Conservation (phyloP, 2,113 vertebrate genomes). For the Chloropsis hardwickii region DNA sequence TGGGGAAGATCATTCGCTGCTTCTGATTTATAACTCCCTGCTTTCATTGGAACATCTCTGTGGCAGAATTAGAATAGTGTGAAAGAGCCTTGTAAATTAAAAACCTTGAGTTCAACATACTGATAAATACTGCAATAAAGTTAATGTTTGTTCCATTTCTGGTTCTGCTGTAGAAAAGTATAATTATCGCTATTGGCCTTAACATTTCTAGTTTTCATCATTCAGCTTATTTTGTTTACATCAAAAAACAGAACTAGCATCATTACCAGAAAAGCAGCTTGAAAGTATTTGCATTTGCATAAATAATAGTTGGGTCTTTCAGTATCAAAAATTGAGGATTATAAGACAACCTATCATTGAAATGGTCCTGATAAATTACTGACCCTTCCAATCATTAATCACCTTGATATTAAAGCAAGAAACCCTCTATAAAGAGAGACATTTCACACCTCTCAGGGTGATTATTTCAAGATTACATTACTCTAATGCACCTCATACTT, state of each 20-base stretch:
- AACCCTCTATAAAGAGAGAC: background rate
- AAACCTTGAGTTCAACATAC: background rate
- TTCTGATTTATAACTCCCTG: background rate
- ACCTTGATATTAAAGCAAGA: background rate
- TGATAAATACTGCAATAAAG: conserved; percentile 7
- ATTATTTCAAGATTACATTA: conserved; percentile 5
- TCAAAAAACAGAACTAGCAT: background rate
- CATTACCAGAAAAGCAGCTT: background rate
- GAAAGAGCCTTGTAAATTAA: background rate
- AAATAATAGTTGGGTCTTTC: background rate
- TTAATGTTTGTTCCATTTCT: conserved; percentile 6
- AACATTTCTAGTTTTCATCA: background rate
- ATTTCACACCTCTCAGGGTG: background rate
- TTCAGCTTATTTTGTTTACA: background rate
- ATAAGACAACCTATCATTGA: background rate
- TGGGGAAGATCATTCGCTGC: background rate
- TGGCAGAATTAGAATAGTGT: background rate
- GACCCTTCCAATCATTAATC: background rate
- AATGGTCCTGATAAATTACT: background rate
- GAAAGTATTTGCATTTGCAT: background rate
- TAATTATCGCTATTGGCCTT: background rate
- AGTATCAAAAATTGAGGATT: background rate
- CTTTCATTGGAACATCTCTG: background rate
- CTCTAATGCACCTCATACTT: background rate
- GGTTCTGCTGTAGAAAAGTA: background rate